Percentiles rank a stretch among this genome's conserved stretches.
These are phyloP conservation scores for Stenotaenia linearis DNA, from an alignment of 2,888 invertebrate genomes.

Conservation along the genomic window DNA sequence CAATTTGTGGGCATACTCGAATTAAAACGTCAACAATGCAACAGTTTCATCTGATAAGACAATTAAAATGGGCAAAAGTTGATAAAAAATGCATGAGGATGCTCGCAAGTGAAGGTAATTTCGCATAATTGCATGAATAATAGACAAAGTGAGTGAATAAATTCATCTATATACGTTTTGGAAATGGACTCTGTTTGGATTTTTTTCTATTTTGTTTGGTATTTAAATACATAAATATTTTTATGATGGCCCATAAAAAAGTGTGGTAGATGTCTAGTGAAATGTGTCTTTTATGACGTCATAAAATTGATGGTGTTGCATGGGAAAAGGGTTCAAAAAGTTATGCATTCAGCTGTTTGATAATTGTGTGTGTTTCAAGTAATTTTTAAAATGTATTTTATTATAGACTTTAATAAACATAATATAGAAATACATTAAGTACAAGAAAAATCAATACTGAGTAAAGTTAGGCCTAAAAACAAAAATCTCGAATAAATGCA, in stretches of 20 bases:
- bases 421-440: too few species aligned
- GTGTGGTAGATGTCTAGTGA: background rate
- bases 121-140: slow-evolving; percentile 9
- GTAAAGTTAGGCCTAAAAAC: too few species aligned
- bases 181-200: background rate
- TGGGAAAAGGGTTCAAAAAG: background rate
- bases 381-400: background rate
- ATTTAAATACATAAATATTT: slow-evolving; percentile 9
- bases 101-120: background rate
- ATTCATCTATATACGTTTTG: background rate
- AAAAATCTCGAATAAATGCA: too few species aligned
- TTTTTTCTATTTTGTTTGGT: background rate
- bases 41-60: slow-evolving; percentile 1
- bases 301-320: background rate
- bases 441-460: too few species aligned
- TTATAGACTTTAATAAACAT: background rate
- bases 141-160: background rate
- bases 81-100: background rate
- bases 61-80: slow-evolving; percentile 1
- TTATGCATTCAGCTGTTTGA: background rate
- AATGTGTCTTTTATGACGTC: slow-evolving; percentile 9
- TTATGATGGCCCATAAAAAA: background rate
- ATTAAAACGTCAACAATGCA: background rate
- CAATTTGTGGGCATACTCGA: too few species aligned
- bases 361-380: background rate